phyloP scores from a whole-genome alignment of 2,797 vertebrate species.

The Anguilla megastoma region DNA sequence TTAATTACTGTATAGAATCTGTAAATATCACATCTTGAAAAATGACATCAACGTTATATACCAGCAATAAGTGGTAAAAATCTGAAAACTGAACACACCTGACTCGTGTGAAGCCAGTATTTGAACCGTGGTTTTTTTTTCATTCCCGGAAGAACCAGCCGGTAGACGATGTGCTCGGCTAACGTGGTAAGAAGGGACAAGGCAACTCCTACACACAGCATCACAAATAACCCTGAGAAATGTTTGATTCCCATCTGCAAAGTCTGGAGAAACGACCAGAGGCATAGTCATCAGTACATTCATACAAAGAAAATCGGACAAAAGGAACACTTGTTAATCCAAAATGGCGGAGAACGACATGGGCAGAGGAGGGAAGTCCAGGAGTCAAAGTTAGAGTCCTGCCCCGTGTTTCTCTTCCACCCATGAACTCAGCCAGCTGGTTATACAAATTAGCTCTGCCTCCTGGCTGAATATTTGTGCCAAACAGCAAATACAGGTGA shows the following conservation, averaged over 20 bases:
- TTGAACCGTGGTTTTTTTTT: constrained; percentile 86
- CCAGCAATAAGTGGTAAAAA: not conserved
- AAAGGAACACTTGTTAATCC: not conserved
- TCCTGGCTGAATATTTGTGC: not conserved
- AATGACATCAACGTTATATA: not conserved
- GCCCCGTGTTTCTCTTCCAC: too few species aligned
- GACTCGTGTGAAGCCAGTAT: constrained; percentile 98
- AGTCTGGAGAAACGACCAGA: constrained; percentile 72
- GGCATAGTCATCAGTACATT: not conserved
- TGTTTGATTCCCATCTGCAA: constrained; percentile 98
- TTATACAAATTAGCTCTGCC: not conserved
- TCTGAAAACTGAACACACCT: constrained; percentile 69
- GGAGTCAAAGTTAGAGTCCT: too few species aligned
- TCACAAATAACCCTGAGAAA: constrained; percentile 96
- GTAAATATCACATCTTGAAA: not conserved
- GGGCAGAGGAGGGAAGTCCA: not conserved
- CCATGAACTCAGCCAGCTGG: too few species aligned
- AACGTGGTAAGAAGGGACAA: constrained; percentile 92
- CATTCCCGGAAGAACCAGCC: constrained; percentile 88
- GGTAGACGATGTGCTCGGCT: constrained; percentile 90
- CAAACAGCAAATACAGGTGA: not conserved
- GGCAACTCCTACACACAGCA: constrained; percentile 89
- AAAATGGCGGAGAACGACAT: not conserved
- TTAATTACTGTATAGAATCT: not conserved
- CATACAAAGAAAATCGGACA: not conserved